A percentile compares a stretch with the other conserved stretches of the same genome.
Evolutionary conservation across 2,888 invertebrate species (phyloP).

Genomic region (Erebia epiphron): DNA sequence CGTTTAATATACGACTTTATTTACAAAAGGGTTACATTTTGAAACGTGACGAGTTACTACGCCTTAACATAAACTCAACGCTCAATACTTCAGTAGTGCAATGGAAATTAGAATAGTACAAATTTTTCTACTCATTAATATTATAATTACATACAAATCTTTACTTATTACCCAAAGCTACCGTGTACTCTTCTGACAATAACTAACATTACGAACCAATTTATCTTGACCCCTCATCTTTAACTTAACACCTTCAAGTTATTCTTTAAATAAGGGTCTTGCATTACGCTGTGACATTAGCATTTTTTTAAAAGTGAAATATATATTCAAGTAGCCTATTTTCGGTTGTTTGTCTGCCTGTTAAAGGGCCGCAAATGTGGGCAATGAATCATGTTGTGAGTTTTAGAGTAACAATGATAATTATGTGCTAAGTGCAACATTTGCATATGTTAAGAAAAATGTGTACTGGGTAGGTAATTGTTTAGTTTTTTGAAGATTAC

Average conservation of each 20-base stretch:
- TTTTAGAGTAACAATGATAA: slow-evolving; percentile 47
- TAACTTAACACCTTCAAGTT: neutral
- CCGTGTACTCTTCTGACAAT: slow-evolving; percentile 45
- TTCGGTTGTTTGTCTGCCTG: slow-evolving; percentile 58
- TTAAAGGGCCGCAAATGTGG: slow-evolving; percentile 58
- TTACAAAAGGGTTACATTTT: too few relatives aligned
- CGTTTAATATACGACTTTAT: too few relatives aligned
- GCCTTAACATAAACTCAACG: slow-evolving; percentile 5
- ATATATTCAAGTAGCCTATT: slow-evolving; percentile 71
- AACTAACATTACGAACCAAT: slow-evolving; percentile 25
- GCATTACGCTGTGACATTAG: slow-evolving; percentile 42
- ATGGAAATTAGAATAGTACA: slow-evolving; percentile 30
- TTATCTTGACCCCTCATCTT: slow-evolving; percentile 8
- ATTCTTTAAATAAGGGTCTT: slow-evolving; percentile 16
- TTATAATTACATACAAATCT: slow-evolving; percentile 47
- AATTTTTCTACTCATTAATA: slow-evolving; percentile 44
- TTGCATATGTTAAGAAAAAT: slow-evolving; percentile 23
- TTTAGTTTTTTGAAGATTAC: slow-evolving; percentile 7
- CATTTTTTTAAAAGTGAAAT: slow-evolving; percentile 64
- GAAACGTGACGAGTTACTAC: too few relatives aligned
- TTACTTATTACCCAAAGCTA: slow-evolving; percentile 49
- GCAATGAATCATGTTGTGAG: slow-evolving; percentile 54
- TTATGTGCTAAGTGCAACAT: slow-evolving; percentile 30
- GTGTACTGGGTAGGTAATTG: slow-evolving; percentile 20
- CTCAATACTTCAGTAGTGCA: slow-evolving; percentile 31